A percentile compares a stretch with the other conserved stretches of the same genome.
phyloP scores from a whole-genome alignment of 2,888 invertebrate genomes.

The Piscicola geometra region DNA sequence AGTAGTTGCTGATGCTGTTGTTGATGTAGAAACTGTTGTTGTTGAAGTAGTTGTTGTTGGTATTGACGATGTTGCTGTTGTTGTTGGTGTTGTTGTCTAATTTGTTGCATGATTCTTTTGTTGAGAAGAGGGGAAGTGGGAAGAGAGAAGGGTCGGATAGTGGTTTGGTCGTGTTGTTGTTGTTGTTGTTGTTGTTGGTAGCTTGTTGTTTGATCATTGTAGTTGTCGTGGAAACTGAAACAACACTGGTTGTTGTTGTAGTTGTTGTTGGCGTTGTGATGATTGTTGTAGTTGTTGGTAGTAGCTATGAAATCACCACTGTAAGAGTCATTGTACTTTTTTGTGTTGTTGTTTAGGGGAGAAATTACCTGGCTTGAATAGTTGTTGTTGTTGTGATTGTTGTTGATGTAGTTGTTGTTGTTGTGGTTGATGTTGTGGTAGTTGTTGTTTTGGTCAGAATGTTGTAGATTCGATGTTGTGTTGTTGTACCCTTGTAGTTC shows the following conservation, averaged over 20 bases:
- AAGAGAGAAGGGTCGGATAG: slow-evolving; percentile 1
- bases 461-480: not conserved
- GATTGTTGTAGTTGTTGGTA: too few species aligned
- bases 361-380: too few species aligned
- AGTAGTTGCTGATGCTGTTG: not conserved
- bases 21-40: not conserved
- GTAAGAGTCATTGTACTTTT: too few species aligned
- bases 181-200: not conserved
- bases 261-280: too few species aligned
- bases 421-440: not conserved
- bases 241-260: not conserved
- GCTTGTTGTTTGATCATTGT: not conserved
- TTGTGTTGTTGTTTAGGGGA: too few species aligned
- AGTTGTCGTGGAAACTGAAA: not conserved
- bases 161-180: too few species aligned
- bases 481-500: not conserved
- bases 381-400: not conserved
- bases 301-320: too few species aligned
- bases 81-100: too few species aligned
- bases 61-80: too few species aligned
- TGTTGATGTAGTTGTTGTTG: not conserved
- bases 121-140: not conserved
- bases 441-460: not conserved
- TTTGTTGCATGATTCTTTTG: too few species aligned
- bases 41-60: not conserved